Base-by-base conservation (phyloP, 2,888 invertebrate species). In the Pristionchus maxplancki region DNA sequence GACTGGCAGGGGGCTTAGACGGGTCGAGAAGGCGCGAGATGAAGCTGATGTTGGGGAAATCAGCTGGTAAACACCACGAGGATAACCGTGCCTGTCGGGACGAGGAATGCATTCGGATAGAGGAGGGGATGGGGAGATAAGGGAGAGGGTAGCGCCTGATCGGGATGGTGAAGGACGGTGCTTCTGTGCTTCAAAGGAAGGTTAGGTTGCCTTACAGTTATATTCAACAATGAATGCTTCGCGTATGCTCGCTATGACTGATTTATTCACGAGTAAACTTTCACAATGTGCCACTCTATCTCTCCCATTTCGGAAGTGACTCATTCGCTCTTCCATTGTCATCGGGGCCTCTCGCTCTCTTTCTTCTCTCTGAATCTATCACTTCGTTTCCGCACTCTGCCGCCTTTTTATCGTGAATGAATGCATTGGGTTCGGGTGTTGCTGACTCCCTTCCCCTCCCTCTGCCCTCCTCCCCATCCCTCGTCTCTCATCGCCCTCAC, bases 381-480 rank as follows among this genome's bases (percentile, higher is more conserved):
- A 11, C 44, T 6, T 11, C 78, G 37, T 48, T 48, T 78, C 78
- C 78, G 78, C 37, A 40, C 28, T 78, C 78, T 40, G 44, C 17
- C 40, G 37, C 37, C 44, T 78, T 48, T 78, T 74, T 74, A 40
- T 78, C 24, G 9, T 48, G 44, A n/a, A n/a, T 11, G n/a, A 44
- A 48, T 78, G 78, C 78, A 78, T 44, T 78, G 78, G 78, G 44
- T 40, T 78, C 71, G 71, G 78, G n/a, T 44, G 78, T 44, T 40
- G 37, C 74, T 24, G n/a, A 24, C 8, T 40, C 40, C 24, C 78
- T 20, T 20, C 37, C 74, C 24, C 40, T 74, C 71, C 74, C 15
- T 44, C 44, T 28, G 1, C 78, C 13, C 78, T 78, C 44, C 28
- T 40, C 15, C 78, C 44, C 67, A 44, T 44, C 34, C 28, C 2